Evolutionary conservation across 2,888 invertebrate genomes (phyloP).

Genomic region (Euplexia lucipara): DNA sequence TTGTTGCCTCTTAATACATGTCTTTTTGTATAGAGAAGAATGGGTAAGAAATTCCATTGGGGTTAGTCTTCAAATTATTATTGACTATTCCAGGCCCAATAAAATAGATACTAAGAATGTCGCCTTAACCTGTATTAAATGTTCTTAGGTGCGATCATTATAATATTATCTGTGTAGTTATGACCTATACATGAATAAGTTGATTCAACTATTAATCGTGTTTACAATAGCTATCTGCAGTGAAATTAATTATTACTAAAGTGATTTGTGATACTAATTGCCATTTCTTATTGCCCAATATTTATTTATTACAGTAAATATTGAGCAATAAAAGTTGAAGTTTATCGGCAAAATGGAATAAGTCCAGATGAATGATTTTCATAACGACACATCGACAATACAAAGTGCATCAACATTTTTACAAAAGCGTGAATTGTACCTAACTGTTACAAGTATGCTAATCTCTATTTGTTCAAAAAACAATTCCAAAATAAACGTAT

Average conservation of each 20-base stretch:
- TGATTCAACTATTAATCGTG: slow-evolving; percentile 49
- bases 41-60: not conserved
- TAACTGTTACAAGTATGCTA: slow-evolving; percentile 34
- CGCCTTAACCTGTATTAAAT: slow-evolving; percentile 42
- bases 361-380: slow-evolving; percentile 34
- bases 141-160: slow-evolving; percentile 52
- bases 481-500: slow-evolving; percentile 51
- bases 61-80: too few species aligned
- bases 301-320: slow-evolving; percentile 33
- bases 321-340: slow-evolving; percentile 29
- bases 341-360: slow-evolving; percentile 26
- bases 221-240: slow-evolving; percentile 30
- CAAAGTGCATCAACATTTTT: slow-evolving; percentile 44
- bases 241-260: slow-evolving; percentile 35
- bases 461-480: slow-evolving; percentile 42
- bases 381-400: slow-evolving; percentile 3
- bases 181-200: slow-evolving; percentile 59
- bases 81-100: too few species aligned
- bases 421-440: slow-evolving; percentile 51
- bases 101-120: slow-evolving; percentile 45
- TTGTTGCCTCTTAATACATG: too few species aligned
- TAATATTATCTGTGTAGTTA: slow-evolving; percentile 51
- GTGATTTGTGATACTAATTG: slow-evolving; percentile 44
- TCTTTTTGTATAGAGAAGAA: not conserved
- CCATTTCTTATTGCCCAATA: slow-evolving; percentile 43